phyloP scores from a whole-genome alignment of 1,140 invertebrate species.

The Pteromalus puparum region DNA sequence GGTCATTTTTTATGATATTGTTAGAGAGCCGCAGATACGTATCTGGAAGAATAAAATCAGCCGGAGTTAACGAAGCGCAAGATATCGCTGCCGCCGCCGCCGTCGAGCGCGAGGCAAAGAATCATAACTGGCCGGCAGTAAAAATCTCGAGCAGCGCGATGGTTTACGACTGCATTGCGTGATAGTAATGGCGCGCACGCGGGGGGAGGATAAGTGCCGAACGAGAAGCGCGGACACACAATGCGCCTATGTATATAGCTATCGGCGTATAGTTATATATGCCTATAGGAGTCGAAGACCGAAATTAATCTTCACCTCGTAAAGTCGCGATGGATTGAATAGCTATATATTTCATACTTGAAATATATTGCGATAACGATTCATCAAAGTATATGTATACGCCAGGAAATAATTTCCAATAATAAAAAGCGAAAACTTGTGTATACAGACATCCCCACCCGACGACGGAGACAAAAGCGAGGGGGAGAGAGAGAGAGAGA shows the following conservation, averaged over 20 bases:
- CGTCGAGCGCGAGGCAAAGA: background rate
- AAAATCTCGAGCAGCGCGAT: conserved; percentile 43
- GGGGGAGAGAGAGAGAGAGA: background rate
- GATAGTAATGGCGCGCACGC: conserved; percentile 22
- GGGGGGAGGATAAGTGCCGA: conserved; percentile 17
- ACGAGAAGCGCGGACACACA: conserved; percentile 43
- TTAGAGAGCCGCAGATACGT: conserved; percentile 37
- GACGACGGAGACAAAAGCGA: background rate
- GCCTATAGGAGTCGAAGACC: background rate
- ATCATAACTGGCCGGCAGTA: conserved; percentile 47
- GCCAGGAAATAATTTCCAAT: background rate
- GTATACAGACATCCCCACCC: background rate
- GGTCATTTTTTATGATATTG: conserved; percentile 39
- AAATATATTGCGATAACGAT: background rate
- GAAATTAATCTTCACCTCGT: conserved; percentile 41
- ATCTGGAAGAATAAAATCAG: conserved; percentile 47
- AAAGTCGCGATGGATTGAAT: conserved; percentile 27
- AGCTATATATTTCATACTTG: background rate
- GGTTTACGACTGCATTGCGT: conserved; percentile 51
- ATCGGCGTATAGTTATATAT: no score
- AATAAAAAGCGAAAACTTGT: background rate
- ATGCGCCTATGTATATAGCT: no score
- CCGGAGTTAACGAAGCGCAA: conserved; percentile 44
- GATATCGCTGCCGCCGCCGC: conserved; percentile 4
- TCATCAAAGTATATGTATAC: background rate